Conservation (phyloP, 2,797 vertebrate species). For the Halcyon smyrnensis region DNA sequence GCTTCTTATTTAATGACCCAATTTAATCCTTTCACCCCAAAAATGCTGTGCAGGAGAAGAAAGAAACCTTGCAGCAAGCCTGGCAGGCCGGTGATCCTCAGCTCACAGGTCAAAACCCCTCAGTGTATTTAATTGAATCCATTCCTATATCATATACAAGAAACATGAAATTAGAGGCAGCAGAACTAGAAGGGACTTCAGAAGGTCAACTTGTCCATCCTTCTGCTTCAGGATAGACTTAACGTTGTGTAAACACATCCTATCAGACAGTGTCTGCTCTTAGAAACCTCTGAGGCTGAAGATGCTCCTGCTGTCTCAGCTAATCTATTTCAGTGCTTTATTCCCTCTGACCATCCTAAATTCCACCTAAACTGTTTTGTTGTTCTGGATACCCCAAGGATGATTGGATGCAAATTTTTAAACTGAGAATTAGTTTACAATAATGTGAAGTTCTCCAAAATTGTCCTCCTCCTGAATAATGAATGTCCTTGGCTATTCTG, state of each 20-base stretch:
- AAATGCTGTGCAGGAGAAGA: background rate
- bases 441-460: background rate
- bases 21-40: background rate
- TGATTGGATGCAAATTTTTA: background rate
- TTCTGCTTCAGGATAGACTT: background rate
- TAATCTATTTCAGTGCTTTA: background rate
- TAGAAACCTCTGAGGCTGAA: background rate
- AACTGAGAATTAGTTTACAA: background rate
- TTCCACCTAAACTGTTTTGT: background rate
- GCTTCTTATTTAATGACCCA: background rate
- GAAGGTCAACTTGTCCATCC: background rate
- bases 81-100: background rate
- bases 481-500: background rate
- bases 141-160: background rate
- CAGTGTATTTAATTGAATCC: background rate
- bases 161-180: background rate
- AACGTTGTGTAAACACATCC: background rate
- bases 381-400: background rate
- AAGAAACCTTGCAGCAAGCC: background rate
- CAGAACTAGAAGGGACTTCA: background rate
- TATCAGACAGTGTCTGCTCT: background rate
- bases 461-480: background rate
- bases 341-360: background rate
- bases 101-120: background rate
- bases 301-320: background rate